phyloP scores from a whole-genome alignment of 2,888 invertebrate genomes.

The Callimorpha dominula region DNA sequence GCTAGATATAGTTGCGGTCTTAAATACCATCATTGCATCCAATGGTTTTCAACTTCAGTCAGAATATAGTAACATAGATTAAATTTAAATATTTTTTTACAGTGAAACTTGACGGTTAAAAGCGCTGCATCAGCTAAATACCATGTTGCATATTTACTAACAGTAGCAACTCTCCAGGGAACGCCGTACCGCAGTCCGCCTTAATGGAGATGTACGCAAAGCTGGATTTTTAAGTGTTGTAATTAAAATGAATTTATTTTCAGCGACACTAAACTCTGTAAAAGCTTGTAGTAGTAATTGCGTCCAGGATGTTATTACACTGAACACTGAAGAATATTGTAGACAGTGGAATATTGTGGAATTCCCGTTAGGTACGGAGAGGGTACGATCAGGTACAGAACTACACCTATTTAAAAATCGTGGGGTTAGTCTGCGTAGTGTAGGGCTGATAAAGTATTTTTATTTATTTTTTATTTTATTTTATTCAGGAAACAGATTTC shows the following conservation, averaged over 20 bases:
- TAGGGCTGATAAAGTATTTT: too few relatives aligned
- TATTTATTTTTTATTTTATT: too few relatives aligned
- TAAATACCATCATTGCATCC: too few relatives aligned
- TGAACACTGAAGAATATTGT: background rate
- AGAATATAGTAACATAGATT: too few relatives aligned
- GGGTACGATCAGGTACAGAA: background rate
- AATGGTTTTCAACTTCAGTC: too few relatives aligned
- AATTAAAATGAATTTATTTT: constrained; percentile 54
- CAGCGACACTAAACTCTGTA: constrained; percentile 25
- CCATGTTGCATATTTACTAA: constrained; percentile 35
- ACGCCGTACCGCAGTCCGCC: constrained; percentile 36
- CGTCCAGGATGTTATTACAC: background rate
- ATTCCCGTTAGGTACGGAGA: background rate
- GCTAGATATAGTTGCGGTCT: too few relatives aligned
- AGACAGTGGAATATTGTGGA: background rate
- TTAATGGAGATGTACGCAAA: constrained; percentile 62
- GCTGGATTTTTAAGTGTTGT: constrained; percentile 64
- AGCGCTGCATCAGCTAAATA: constrained; percentile 42
- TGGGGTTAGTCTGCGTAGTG: background rate
- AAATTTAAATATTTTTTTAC: too few relatives aligned
- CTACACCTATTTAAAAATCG: background rate
- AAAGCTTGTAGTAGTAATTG: constrained; percentile 13
- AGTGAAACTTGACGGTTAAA: constrained; percentile 1
- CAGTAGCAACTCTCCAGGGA: constrained; percentile 40
- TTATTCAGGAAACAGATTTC: too few relatives aligned